Evolutionary conservation across 2,797 vertebrate genomes (phyloP).

Genomic region (Melanotaenia nigrans): DNA sequence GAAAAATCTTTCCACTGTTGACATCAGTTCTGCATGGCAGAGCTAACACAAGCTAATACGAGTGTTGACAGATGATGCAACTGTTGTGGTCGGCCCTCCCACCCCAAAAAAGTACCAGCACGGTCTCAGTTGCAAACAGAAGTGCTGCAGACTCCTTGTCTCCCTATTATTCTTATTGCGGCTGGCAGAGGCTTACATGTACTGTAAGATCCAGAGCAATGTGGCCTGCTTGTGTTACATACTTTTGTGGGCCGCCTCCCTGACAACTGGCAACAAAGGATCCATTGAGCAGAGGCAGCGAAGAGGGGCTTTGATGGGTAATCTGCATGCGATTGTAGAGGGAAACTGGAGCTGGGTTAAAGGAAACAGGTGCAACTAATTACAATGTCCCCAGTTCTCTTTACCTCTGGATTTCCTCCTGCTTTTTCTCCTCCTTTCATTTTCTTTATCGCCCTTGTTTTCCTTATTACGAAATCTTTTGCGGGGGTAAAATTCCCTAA

Average conservation of each 20-base stretch:
- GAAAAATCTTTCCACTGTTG: conserved; percentile 9
- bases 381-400: conserved; percentile 80
- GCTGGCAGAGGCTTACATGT: conserved; percentile 58
- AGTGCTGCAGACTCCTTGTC: conserved; percentile 55
- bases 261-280: conserved; percentile 86
- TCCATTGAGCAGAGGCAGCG: conserved; percentile 82
- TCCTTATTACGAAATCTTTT: conserved; percentile 61
- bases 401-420: conserved; percentile 74
- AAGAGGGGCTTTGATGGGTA: conserved; percentile 84
- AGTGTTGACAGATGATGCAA: conserved; percentile 59
- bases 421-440: conserved; percentile 55
- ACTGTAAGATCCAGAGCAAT: conserved; percentile 73
- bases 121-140: conserved; percentile 33
- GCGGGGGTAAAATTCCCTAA: conserved; percentile 61
- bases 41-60: conserved; percentile 18
- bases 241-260: conserved; percentile 79
- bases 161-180: conserved; percentile 53
- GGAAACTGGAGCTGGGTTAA: conserved; percentile 84
- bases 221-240: conserved; percentile 80
- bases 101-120: conserved; percentile 19
- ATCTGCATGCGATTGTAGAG: conserved; percentile 86
- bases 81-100: conserved; percentile 56
- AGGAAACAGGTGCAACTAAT: conserved; percentile 90
- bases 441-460: conserved; percentile 67
- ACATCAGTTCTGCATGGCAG: conserved; percentile 13